Evolutionary conservation across 2,797 vertebrate genomes (phyloP), one percentile per base, ranked within the genome.

Genomic region (Clarias platycephalus): DNA sequence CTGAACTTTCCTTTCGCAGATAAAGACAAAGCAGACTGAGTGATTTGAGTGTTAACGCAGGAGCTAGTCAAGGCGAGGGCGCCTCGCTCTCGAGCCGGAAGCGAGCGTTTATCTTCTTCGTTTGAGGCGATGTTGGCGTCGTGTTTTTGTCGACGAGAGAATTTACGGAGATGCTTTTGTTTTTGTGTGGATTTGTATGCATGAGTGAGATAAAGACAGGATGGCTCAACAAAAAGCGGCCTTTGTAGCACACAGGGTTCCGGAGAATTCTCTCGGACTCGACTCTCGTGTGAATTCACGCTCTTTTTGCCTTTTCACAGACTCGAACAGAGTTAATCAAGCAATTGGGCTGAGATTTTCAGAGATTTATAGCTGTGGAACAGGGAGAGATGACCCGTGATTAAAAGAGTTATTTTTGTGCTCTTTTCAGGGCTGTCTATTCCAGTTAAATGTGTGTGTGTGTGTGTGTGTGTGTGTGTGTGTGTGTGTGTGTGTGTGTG

Each of bases 331-430:
- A 91, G 93, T 91, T 91, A 93, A 93, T 91, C 88, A 91, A 91
- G 90, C 91, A 91, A 94, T 92, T 44, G 44, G 91, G 90, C 91
- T 88, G 87, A 89, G 91, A 90, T 92, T 88, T 84, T 89, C 90
- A 87, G 88, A 92, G 55, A 34, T 76, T 24, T 91, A 91, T 87
- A 86, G 88, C 85, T 49, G 92, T 91, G 93, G 93, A 92, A 84
- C 57, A 63, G 70, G 81, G 83, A 80, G 89, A 89, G 91, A 91
- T 24, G 90, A 22, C 91, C 74, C 85, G 88, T 93, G 93, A 94
- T 94, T 93, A 91, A 92, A 55, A 3, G 1, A 92, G 86, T 88
- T 87, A 92, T 94, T 93, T 89, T 91, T 91, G n/a, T 64, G 1
- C 6, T 85, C 87, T 89, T 88, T 55, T 91, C 84, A 84, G 77